Evolutionary conservation across 1,140 invertebrate species (phyloP).

Genomic region (Conus ventricosus): DNA sequence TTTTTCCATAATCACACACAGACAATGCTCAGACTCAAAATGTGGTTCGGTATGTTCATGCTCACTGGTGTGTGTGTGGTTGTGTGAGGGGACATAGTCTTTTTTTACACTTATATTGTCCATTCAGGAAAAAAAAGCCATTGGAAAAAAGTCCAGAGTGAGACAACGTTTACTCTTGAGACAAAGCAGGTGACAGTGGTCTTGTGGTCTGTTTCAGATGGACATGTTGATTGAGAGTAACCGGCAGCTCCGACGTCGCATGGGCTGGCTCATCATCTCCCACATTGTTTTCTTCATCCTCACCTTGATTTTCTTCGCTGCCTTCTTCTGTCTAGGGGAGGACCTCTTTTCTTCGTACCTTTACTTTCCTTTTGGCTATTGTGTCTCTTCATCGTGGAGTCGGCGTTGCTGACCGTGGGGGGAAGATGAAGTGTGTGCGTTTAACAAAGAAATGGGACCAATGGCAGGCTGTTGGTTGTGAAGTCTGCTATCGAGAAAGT

Average conservation of each 20-base stretch:
- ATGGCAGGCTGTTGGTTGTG: neutral
- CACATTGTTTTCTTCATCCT: slow-evolving; percentile 36
- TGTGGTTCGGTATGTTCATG: neutral
- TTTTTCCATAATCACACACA: too few species aligned
- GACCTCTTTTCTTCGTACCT: slow-evolving; percentile 37
- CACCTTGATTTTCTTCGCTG: slow-evolving; percentile 22
- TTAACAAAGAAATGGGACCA: neutral
- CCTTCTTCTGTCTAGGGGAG: slow-evolving; percentile 38
- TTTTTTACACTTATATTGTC: too few species aligned
- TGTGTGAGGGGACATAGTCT: slow-evolving; percentile 21
- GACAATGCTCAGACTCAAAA: too few species aligned
- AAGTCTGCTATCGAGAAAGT: too few species aligned
- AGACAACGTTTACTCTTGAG: neutral
- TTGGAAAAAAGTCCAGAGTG: too few species aligned
- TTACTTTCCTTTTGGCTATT: slow-evolving; percentile 38
- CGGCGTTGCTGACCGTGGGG: slow-evolving; percentile 14
- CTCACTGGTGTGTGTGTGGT: neutral
- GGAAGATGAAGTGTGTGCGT: neutral
- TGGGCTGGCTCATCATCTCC: slow-evolving; percentile 32
- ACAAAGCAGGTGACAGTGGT: too few species aligned
- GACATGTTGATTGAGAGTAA: slow-evolving; percentile 38
- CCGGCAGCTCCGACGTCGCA: slow-evolving; percentile 27
- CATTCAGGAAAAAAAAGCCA: too few species aligned
- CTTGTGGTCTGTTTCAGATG: slow-evolving; percentile 14
- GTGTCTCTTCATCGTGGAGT: slow-evolving; percentile 33